phyloP scores from a whole-genome alignment of 1,140 invertebrate genomes.

The Aphelinus atriplicis region DNA sequence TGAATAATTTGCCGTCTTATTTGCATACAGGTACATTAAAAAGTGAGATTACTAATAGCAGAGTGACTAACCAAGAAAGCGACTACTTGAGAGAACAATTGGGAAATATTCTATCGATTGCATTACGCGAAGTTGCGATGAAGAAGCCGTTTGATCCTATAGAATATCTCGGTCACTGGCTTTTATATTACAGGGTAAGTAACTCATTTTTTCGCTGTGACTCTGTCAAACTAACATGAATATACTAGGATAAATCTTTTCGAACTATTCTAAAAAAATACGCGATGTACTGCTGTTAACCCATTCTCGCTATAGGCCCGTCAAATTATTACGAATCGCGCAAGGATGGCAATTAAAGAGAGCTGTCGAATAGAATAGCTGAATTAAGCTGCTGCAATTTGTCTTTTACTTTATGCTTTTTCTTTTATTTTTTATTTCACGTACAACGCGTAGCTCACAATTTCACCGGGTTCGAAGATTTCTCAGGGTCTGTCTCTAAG shows the following conservation, averaged over 20 bases:
- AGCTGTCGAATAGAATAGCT: no score
- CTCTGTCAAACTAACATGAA: constrained; percentile 1
- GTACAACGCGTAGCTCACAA: no score
- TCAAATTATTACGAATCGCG: no score
- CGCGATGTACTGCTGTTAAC: constrained; percentile 79
- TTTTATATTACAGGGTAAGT: constrained; percentile 53
- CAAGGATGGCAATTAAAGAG: no score
- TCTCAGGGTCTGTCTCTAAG: no score
- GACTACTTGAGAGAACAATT: constrained; percentile 41
- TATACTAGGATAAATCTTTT: constrained; percentile 68
- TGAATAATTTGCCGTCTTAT: background rate
- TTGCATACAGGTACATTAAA: background rate
- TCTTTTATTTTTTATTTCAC: no score
- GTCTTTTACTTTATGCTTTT: no score
- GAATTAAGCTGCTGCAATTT: no score
- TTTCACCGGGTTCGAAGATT: no score
- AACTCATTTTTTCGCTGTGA: no score
- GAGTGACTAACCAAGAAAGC: background rate
- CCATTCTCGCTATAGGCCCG: no score
- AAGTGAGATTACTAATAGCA: background rate
- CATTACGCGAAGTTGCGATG: constrained; percentile 47
- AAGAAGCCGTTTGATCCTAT: constrained; percentile 53
- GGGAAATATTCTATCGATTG: constrained; percentile 41
- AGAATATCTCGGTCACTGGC: constrained; percentile 55
- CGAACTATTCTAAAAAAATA: constrained; percentile 86